Conservation (phyloP, 2,113 vertebrate species). For the Cisticola juncidis region DNA sequence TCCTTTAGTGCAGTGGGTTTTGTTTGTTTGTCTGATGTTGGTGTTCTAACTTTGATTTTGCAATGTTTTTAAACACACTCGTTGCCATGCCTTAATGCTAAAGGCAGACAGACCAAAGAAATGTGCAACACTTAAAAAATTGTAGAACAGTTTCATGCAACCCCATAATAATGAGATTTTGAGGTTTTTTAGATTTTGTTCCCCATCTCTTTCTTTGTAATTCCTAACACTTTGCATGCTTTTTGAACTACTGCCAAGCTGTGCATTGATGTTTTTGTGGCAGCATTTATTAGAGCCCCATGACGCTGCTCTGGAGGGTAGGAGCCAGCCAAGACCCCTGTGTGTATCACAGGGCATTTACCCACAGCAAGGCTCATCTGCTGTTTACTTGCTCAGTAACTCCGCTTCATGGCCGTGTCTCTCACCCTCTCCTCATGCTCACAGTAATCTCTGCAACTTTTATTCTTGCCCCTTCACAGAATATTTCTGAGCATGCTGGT, state of each 20-base stretch:
- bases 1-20: background rate
- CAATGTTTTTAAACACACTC: background rate
- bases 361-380: background rate
- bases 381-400: background rate
- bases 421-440: background rate
- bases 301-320: rapidly evolving
- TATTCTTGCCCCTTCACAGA: background rate
- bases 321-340: background rate
- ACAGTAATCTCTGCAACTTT: background rate
- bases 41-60: slow-evolving; percentile 18
- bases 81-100: background rate
- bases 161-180: background rate
- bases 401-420: background rate
- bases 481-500: background rate
- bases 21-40: background rate
- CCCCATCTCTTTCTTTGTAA: background rate
- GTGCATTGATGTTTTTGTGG: background rate
- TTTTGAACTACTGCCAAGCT: background rate
- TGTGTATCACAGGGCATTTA: background rate
- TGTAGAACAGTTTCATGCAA: background rate
- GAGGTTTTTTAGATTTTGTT: background rate
- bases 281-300: background rate
- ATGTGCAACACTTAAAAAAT: background rate
- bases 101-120: background rate
- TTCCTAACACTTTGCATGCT: background rate